Conservation (phyloP, 2,797 vertebrate genomes). For the Echeneis naucrates region DNA sequence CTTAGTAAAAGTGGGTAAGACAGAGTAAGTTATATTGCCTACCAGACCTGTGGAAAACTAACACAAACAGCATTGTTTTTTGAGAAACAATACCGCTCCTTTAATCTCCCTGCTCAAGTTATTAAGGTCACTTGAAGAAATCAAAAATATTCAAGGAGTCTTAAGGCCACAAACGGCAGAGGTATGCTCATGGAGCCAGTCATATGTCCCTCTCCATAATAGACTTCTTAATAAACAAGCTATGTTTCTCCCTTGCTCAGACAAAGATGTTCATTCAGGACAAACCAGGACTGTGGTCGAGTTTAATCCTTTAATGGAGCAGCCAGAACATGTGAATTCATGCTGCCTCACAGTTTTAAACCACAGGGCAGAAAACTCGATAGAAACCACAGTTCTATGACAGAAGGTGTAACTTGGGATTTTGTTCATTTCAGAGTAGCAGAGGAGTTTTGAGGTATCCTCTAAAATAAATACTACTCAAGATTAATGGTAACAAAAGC, state of each 20-base stretch:
- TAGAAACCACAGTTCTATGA: conserved; percentile 1
- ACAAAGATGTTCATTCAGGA: conserved; percentile 76
- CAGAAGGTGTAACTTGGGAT: conserved; percentile 2
- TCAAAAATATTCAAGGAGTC: conserved; percentile 16
- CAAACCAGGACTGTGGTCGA: conserved; percentile 36
- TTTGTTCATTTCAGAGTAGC: conserved; percentile 1
- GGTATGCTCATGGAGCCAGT: conserved; percentile 51
- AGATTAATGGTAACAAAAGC: conserved; percentile 2
- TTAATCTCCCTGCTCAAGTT: conserved; percentile 9
- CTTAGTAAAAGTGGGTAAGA: not conserved
- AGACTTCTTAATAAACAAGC: conserved; percentile 40
- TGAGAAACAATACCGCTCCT: not conserved
- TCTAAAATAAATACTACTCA: not conserved
- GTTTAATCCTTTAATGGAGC: conserved; percentile 39
- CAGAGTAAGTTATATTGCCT: not conserved
- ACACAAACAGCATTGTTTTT: conserved; percentile 12
- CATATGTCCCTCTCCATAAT: conserved; percentile 65
- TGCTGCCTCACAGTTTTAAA: conserved; percentile 22
- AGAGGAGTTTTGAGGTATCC: not conserved
- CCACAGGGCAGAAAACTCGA: conserved; percentile 42
- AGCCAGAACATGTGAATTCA: conserved; percentile 56
- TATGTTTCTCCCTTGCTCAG: conserved; percentile 25
- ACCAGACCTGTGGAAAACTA: not conserved
- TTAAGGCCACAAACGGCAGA: conserved; percentile 31
- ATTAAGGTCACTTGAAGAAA: not conserved